Conservation (phyloP, 2,888 invertebrate genomes). For the Pristionchus entomophagus region DNA sequence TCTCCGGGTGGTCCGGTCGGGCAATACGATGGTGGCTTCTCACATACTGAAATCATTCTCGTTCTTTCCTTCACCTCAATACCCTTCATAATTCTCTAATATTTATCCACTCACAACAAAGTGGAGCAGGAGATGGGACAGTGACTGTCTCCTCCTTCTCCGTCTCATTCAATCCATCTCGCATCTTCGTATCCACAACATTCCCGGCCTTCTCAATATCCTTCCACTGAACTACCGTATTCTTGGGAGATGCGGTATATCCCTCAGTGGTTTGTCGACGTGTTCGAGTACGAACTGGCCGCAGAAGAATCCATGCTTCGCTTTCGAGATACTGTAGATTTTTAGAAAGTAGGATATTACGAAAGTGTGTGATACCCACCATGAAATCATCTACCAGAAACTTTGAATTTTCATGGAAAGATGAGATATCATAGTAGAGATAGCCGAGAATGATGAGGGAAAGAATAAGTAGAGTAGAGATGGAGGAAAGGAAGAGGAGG, state of each 20-base stretch:
- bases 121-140: background rate
- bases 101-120: background rate
- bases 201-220: background rate
- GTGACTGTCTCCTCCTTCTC: background rate
- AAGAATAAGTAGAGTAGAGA: background rate
- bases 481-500: background rate
- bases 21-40: constrained; percentile 31
- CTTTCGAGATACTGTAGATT: background rate
- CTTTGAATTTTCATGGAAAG: background rate
- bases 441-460: background rate
- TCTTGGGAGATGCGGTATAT: background rate
- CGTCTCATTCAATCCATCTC: no score
- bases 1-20: constrained; percentile 29
- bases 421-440: constrained; percentile 5
- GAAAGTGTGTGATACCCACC: background rate
- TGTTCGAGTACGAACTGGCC: background rate
- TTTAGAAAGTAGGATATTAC: background rate
- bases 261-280: background rate
- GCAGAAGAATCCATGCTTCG: background rate
- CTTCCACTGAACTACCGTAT: background rate
- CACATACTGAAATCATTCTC: constrained; percentile 37
- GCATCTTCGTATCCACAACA: background rate
- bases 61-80: background rate
- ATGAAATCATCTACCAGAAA: background rate
- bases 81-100: background rate